Conservation (phyloP, 2,888 invertebrate genomes). For the Nasonia oneida region DNA sequence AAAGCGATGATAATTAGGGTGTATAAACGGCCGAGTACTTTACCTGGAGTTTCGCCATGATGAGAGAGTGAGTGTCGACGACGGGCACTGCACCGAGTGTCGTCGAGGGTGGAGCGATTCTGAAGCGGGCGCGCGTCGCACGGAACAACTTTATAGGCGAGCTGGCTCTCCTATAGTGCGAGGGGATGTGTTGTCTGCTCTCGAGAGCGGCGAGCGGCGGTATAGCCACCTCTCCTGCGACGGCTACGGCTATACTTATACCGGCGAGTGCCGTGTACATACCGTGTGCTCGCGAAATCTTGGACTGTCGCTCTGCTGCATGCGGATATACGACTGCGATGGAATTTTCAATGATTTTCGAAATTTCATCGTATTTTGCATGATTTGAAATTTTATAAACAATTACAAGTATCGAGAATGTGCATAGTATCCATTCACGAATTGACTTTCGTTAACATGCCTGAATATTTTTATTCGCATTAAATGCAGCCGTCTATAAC, state of each 20-base stretch:
- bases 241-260: neutral
- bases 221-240: constrained; percentile 42
- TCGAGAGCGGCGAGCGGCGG: constrained; percentile 24
- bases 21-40: constrained; percentile 45
- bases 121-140: constrained; percentile 77
- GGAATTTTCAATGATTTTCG: no score
- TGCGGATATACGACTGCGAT: no score
- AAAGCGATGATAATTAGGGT: constrained; percentile 3
- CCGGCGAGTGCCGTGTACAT: neutral
- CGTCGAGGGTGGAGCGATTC: constrained; percentile 76
- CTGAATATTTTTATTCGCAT: neutral
- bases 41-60: constrained; percentile 71
- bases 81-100: constrained; percentile 48
- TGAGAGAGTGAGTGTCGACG: constrained; percentile 55
- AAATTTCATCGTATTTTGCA: no score
- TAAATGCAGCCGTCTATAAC: neutral
- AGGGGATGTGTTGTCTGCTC: constrained; percentile 63
- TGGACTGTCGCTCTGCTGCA: neutral
- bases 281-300: neutral
- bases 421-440: neutral
- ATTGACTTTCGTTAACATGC: neutral
- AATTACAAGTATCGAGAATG: no score
- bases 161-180: constrained; percentile 63
- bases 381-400: no score
- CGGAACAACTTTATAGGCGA: constrained; percentile 77